Percentiles rank a stretch among this genome's conserved stretches.
Conservation (phyloP, 2,113 vertebrate species). For the Cromileptes altivelis region DNA sequence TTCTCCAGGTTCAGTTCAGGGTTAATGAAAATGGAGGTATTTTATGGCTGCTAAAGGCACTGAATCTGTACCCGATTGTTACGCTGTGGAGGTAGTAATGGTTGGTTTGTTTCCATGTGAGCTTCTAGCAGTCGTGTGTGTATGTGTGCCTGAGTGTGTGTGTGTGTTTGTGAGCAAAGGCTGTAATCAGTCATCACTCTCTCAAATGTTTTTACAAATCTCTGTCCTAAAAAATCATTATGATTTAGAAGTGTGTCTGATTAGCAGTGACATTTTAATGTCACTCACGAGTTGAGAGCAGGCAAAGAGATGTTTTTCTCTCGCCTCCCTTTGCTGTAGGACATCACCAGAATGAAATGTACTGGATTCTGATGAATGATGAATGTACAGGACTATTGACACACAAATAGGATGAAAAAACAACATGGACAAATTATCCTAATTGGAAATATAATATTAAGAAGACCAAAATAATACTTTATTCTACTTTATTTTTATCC, state of each 20-base stretch:
- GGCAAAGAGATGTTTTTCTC: slow-evolving; percentile 17
- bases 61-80: slow-evolving; percentile 50
- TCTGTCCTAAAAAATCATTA: slow-evolving; percentile 37
- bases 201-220: slow-evolving; percentile 54
- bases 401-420: not conserved
- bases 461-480: not conserved
- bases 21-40: slow-evolving; percentile 71
- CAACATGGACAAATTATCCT: not conserved
- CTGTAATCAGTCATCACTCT: slow-evolving; percentile 46
- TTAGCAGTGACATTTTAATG: slow-evolving; percentile 50
- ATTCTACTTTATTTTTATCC: too few species aligned
- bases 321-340: slow-evolving; percentile 12
- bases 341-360: slow-evolving; percentile 19
- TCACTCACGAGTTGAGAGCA: slow-evolving; percentile 30
- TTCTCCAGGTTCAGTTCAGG: slow-evolving; percentile 68
- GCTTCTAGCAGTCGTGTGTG: not conserved
- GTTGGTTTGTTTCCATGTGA: slow-evolving; percentile 54
- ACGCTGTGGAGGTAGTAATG: slow-evolving; percentile 24
- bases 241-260: slow-evolving; percentile 56
- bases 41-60: slow-evolving; percentile 61
- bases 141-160: not conserved
- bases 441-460: not conserved
- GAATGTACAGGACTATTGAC: slow-evolving; percentile 8
- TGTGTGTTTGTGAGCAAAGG: not conserved
- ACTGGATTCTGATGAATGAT: slow-evolving; percentile 32